A percentile compares a stretch with the other conserved stretches of the same genome.
phyloP scores from a whole-genome alignment of 2,113 vertebrate species.

The Suncus etruscus region DNA sequence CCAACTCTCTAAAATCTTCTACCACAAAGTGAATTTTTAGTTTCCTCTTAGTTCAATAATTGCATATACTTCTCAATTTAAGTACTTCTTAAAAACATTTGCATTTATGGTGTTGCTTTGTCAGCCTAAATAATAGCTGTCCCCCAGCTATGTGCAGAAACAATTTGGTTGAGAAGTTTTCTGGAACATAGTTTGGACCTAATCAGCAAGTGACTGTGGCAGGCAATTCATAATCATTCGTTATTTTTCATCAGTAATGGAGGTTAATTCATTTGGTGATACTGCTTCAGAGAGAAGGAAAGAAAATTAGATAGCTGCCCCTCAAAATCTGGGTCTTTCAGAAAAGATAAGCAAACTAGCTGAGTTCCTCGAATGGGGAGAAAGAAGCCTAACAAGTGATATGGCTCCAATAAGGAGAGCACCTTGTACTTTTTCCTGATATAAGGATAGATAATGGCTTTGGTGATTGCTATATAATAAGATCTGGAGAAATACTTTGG shows the following conservation, averaged over 20 bases:
- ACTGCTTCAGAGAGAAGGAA: neutral
- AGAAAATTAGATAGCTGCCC: neutral
- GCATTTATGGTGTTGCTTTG: neutral
- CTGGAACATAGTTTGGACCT: neutral
- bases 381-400: neutral
- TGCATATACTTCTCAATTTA: neutral
- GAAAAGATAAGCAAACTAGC: neutral
- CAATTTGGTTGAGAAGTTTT: neutral
- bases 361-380: neutral
- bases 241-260: neutral
- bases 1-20: neutral
- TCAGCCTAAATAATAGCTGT: neutral
- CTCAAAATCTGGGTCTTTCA: neutral
- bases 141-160: neutral
- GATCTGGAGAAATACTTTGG: neutral
- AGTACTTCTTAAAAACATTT: neutral
- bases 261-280: neutral
- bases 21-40: neutral
- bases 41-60: neutral
- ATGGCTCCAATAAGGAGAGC: neutral
- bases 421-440: neutral
- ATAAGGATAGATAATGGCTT: neutral
- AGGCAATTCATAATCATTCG: neutral
- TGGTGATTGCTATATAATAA: neutral
- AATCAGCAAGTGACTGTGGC: neutral